A percentile compares a stretch with the other conserved stretches of the same genome.
Conservation (phyloP, 2,888 invertebrate genomes). For the Leptarthrus brevirostris region DNA sequence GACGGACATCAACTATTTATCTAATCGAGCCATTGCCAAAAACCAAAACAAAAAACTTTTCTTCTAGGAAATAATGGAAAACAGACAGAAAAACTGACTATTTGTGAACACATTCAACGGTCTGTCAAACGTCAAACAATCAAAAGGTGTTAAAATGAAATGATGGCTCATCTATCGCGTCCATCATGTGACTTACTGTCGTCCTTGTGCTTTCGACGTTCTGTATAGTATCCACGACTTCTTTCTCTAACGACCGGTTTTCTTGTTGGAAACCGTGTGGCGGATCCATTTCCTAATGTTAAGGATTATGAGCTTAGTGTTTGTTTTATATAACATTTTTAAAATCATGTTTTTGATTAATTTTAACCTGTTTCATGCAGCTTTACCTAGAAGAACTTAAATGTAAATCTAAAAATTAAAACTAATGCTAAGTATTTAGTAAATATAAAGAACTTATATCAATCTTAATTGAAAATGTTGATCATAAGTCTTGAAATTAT, state of each 20-base stretch:
- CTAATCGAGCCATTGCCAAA: constrained; percentile 48
- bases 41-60: constrained; percentile 46
- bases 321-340: background rate
- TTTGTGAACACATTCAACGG: constrained; percentile 44
- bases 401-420: too few relatives aligned
- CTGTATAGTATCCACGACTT: constrained; percentile 64
- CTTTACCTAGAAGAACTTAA: background rate
- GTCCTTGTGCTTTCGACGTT: constrained; percentile 74
- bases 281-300: constrained; percentile 59
- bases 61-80: constrained; percentile 24
- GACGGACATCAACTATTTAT: constrained; percentile 38
- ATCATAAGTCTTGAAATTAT: too few relatives aligned
- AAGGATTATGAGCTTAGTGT: constrained; percentile 3
- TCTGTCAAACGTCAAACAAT: constrained; percentile 40
- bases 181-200: constrained; percentile 71
- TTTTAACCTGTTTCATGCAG: background rate
- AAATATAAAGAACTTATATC: too few relatives aligned
- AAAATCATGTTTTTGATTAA: background rate
- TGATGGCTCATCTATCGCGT: constrained; percentile 36
- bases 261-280: constrained; percentile 56
- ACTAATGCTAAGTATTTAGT: background rate
- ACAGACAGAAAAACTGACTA: constrained; percentile 39
- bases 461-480: too few relatives aligned
- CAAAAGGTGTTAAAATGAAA: constrained; percentile 40
- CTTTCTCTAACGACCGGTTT: constrained; percentile 62